Conservation (phyloP, 2,888 invertebrate species). For the Bellardia pandia region DNA sequence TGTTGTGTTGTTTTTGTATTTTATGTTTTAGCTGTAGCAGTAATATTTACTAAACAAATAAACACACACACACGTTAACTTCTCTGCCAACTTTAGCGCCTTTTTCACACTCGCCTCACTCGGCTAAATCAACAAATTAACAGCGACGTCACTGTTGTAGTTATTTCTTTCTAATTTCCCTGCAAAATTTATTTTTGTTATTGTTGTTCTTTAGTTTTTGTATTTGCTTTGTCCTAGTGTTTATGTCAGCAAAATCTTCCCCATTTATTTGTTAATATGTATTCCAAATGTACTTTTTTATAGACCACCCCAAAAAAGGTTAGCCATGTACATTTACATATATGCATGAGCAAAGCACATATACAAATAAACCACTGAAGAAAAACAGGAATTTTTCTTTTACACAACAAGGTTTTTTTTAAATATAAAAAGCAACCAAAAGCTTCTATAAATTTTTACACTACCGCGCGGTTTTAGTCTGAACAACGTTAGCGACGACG, state of each 20-base stretch:
- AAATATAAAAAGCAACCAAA: slow-evolving; percentile 14
- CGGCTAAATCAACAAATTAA: slow-evolving; percentile 23
- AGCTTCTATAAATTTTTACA: slow-evolving; percentile 41
- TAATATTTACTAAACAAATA: neutral
- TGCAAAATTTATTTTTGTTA: neutral
- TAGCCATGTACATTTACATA: neutral
- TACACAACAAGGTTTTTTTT: slow-evolving; percentile 1
- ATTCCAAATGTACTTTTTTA: slow-evolving; percentile 18
- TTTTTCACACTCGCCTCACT: slow-evolving; percentile 38
- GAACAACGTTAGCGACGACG: slow-evolving; percentile 70
- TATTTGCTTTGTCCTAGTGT: neutral
- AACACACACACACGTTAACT: slow-evolving; percentile 20
- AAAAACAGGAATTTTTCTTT: slow-evolving; percentile 31
- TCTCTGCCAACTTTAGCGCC: slow-evolving; percentile 71
- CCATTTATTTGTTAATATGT: neutral
- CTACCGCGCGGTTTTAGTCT: slow-evolving; percentile 63
- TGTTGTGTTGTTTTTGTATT: slow-evolving; percentile 64
- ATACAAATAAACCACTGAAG: neutral
- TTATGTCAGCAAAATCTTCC: neutral
- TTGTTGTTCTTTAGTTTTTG: neutral
- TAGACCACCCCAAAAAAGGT: neutral
- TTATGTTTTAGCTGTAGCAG: slow-evolving; percentile 6
- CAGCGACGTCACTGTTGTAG: slow-evolving; percentile 57
- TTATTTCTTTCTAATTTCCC: slow-evolving; percentile 4
- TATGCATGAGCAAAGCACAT: neutral